Evolutionary conservation across 1,140 invertebrate genomes (phyloP), one percentile per base, ranked within the genome.

Genomic region (Drosophila subpulchrella): DNA sequence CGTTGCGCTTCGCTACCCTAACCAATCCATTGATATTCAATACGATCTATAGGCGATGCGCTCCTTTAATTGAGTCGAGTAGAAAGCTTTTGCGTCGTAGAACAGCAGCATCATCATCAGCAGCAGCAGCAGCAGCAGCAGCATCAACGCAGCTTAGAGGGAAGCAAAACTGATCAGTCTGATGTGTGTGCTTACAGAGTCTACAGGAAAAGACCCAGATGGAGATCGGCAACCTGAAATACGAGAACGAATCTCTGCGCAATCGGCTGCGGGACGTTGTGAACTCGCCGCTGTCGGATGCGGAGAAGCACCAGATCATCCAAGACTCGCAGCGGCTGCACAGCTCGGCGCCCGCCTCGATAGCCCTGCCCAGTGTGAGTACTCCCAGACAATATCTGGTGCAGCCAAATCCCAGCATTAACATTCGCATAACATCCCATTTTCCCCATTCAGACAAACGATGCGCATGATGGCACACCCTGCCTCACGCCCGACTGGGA

Each of bases 401-500:
- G 20, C 41, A 17, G 32, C 4, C 4, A 13, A 92, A 53, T n/a
- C 15, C 24, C 10, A 20, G 20, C 20, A 6, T 15, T 12, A 15
- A 10, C 20, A 20, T 20, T 20, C 20, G 20, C 20, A 20, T 20
- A 20, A 20, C 46, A 5, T 17, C 0, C 6, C 20, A 53, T 36
- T 4, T 39, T 15, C 8, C 39, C n/a, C 7, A 12, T 46, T 0
- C 55, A 88, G 84, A 42, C 74, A 42, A 89, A 78, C 59, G 85
- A 89, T 17, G 54, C 51, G 27, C 61, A 89, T 24, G 85, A 90
- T 84, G 94, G 94, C 75, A 94, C 95, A 32, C 94, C 95, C 15
- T 95, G 94, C 39, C 93, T 93, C 57, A 94, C 95, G 38, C 96
- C 96, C 3, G 97, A 97, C 74, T 98, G 97, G 97, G 97, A 97